Conservation (phyloP, 2,113 vertebrate genomes). For the Dromaius novaehollandiae region DNA sequence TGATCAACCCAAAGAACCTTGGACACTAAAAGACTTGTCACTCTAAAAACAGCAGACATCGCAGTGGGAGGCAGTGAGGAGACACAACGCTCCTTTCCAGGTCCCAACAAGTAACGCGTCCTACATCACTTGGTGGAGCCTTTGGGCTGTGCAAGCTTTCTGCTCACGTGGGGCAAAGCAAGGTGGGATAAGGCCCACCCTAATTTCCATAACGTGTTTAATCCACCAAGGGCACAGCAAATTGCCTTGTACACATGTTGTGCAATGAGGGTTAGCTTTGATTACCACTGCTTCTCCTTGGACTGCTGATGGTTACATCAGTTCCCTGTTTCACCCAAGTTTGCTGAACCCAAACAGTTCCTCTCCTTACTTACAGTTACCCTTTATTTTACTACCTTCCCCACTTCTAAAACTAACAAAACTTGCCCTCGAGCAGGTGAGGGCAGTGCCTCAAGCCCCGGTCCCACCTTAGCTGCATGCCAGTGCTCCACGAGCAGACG, state of each 20-base stretch:
- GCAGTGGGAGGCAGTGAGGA: not conserved
- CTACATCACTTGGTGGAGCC: not conserved
- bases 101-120: not conserved
- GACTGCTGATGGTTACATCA: not conserved
- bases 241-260: not conserved
- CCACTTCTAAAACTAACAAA: not conserved
- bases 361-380: not conserved
- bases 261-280: not conserved
- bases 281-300: too few species aligned
- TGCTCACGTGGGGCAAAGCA: not conserved
- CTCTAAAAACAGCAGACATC: rapidly evolving
- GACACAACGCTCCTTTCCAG: too few species aligned
- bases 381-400: not conserved
- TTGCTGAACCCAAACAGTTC: not conserved
- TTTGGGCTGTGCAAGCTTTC: not conserved
- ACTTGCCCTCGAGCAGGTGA: too few species aligned
- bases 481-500: slow-evolving; percentile 94
- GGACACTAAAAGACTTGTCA: not conserved
- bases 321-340: not conserved
- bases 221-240: not conserved
- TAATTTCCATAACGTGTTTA: not conserved
- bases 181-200: not conserved
- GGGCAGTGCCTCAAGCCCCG: not conserved
- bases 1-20: not conserved
- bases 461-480: slow-evolving; percentile 92